These are phyloP conservation scores for Cygnus atratus DNA, from an alignment of 2,113 vertebrate genomes.

Conservation along the genomic window DNA sequence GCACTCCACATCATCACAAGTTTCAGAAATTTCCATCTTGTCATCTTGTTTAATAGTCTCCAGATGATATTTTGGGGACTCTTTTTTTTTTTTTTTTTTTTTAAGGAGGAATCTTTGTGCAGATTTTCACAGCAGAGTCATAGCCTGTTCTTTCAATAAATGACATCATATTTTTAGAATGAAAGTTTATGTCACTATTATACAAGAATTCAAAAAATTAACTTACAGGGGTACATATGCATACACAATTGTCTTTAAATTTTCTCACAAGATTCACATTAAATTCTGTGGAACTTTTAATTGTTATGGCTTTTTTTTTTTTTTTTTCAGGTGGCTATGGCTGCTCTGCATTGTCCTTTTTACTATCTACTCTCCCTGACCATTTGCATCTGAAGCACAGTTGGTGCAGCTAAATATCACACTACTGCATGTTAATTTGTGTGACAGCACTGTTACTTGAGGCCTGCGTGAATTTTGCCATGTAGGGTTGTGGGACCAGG, in stretches of 20 bases:
- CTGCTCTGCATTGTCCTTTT: not conserved
- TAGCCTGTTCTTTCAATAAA: conserved; percentile 1
- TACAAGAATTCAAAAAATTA: not conserved
- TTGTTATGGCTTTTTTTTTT: not conserved
- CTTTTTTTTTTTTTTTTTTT: not conserved
- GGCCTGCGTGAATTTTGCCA: not conserved
- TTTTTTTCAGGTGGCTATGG: not conserved
- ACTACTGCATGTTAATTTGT: not conserved
- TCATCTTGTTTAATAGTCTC: not conserved
- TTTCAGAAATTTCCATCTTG: not conserved
- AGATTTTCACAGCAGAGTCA: not conserved
- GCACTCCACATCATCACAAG: not conserved
- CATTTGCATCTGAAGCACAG: not conserved
- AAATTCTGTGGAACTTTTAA: not conserved
- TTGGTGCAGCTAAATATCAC: not conserved
- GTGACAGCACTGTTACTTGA: not conserved
- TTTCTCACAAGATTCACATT: not conserved
- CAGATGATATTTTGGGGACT: not conserved
- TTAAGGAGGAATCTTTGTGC: not conserved
- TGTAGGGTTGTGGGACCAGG: not conserved
- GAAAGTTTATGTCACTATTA: not conserved
- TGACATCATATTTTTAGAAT: not conserved
- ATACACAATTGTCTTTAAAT: not conserved
- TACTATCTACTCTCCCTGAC: not conserved
- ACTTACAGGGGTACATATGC: not conserved